Evolutionary conservation across 2,888 invertebrate species (phyloP).

Genomic region (Polyploca ridens): DNA sequence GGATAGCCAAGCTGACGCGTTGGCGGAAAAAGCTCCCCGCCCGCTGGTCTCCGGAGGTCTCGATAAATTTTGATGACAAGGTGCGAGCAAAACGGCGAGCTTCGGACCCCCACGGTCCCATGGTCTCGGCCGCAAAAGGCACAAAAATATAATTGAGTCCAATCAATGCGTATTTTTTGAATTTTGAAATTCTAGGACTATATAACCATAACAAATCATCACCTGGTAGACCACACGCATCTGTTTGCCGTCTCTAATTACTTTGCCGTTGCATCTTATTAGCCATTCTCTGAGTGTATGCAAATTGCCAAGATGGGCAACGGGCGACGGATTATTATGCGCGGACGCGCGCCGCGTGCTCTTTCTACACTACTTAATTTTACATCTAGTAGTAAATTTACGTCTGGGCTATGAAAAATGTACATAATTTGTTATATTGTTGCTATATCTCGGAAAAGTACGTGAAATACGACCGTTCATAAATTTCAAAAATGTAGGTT

Average conservation of each 20-base stretch:
- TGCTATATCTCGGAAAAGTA: background rate
- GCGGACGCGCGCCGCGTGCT: slow-evolving; percentile 36
- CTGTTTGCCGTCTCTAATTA: slow-evolving; percentile 26
- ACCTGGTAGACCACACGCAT: slow-evolving; percentile 24
- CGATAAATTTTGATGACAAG: too few relatives aligned
- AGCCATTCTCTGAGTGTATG: slow-evolving; percentile 39
- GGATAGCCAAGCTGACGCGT: too few relatives aligned
- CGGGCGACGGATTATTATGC: slow-evolving; percentile 42
- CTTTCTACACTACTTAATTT: slow-evolving; percentile 22
- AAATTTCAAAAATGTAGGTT: too few relatives aligned
- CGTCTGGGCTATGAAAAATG: background rate
- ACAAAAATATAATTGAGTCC: too few relatives aligned
- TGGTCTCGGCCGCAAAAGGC: too few relatives aligned
- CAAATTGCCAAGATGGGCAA: slow-evolving; percentile 36
- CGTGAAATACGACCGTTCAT: background rate
- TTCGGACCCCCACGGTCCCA: too few relatives aligned
- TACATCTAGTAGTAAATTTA: background rate
- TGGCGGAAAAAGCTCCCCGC: too few relatives aligned
- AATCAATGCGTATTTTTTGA: too few relatives aligned
- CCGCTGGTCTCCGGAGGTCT: too few relatives aligned
- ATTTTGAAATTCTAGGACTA: too few relatives aligned
- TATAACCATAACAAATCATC: slow-evolving; percentile 10
- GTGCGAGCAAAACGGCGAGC: too few relatives aligned
- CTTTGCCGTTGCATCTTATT: slow-evolving; percentile 26
- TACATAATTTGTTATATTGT: slow-evolving; percentile 1